Conservation (phyloP, 2,113 vertebrate genomes). For the Podocnemis expansa region DNA sequence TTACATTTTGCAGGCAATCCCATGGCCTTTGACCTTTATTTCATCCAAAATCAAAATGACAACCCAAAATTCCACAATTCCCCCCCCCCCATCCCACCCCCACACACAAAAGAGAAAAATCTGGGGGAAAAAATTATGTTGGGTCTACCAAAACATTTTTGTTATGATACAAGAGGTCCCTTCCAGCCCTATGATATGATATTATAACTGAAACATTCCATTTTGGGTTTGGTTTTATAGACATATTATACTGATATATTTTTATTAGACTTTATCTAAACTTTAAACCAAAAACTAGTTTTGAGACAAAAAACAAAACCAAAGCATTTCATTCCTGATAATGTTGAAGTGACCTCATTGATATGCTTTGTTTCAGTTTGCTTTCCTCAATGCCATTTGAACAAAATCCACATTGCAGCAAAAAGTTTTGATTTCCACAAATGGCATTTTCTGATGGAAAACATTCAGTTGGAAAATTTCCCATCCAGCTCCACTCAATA, state of each 20-base stretch:
- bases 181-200: too few relatives aligned
- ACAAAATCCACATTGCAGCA: not conserved
- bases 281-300: too few relatives aligned
- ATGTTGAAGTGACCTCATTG: too few relatives aligned
- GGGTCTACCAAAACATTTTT: not conserved
- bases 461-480: not conserved
- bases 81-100: too few relatives aligned
- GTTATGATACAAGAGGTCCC: too few relatives aligned
- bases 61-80: not conserved
- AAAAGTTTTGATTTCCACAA: not conserved
- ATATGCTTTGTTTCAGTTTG: too few relatives aligned
- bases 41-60: not conserved
- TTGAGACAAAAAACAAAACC: too few relatives aligned
- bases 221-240: not conserved
- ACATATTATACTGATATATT: too few relatives aligned
- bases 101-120: too few relatives aligned
- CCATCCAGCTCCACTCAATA: not conserved
- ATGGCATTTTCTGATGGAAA: not conserved
- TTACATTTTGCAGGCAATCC: not conserved
- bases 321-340: too few relatives aligned
- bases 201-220: not conserved
- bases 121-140: too few relatives aligned
- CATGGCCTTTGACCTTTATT: not conserved
- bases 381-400: not conserved
- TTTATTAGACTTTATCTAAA: too few relatives aligned